Percentiles rank a stretch among this genome's conserved stretches.
These are phyloP conservation scores for Cyclina sinensis DNA, from an alignment of 1,140 invertebrate genomes.

Conservation along the genomic window DNA sequence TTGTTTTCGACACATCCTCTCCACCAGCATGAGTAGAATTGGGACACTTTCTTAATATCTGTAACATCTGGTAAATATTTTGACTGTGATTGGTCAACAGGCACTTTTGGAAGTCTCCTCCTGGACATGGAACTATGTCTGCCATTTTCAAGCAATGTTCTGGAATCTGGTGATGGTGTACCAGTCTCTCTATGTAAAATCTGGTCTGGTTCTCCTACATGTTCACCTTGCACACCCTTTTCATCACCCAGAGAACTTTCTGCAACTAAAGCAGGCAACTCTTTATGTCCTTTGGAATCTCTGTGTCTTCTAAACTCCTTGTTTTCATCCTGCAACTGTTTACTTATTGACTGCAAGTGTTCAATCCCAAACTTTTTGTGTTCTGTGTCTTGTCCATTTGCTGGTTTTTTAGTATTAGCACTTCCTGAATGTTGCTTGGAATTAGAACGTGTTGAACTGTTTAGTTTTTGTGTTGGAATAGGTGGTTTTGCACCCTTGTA, in stretches of 20 bases:
- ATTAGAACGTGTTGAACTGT: background rate
- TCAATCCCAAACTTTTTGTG: conserved; percentile 16
- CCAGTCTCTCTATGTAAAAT: background rate
- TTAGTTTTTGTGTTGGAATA: background rate
- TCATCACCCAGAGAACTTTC: background rate
- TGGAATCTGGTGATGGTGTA: background rate
- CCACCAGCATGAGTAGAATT: background rate
- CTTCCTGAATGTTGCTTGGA: background rate
- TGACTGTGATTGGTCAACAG: background rate
- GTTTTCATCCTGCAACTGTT: conserved; percentile 25
- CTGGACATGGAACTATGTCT: conserved; percentile 15
- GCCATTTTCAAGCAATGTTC: background rate
- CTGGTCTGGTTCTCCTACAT: background rate
- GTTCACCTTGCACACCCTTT: background rate
- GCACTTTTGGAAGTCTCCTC: conserved; percentile 27
- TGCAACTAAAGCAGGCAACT: background rate
- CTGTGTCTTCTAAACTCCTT: conserved; percentile 11
- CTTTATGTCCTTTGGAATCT: background rate
- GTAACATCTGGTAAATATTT: background rate
- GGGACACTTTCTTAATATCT: background rate
- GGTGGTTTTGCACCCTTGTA: conserved; percentile 28
- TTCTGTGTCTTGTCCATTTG: background rate
- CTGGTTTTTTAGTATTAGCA: background rate
- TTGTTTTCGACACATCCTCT: background rate
- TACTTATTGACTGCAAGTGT: conserved; percentile 21